Evolutionary conservation across 2,888 invertebrate species (phyloP).

Genomic region (Sericinus montela): DNA sequence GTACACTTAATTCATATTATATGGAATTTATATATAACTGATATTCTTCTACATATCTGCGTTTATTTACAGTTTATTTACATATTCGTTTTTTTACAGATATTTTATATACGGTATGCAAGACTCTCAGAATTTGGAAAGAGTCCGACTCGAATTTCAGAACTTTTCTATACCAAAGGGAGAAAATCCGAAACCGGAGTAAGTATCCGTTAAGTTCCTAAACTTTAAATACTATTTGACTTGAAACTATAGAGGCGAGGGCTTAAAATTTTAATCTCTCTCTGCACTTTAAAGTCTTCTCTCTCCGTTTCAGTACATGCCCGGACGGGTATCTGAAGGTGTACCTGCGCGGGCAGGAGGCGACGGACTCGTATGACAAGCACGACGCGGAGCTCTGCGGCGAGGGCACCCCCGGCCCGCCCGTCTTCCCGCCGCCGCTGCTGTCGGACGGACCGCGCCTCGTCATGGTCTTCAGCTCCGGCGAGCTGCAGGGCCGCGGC

Average conservation of each 20-base stretch:
- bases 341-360: conserved; percentile 95
- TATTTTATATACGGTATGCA: conserved; percentile 99
- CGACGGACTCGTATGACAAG: conserved; percentile 94
- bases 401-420: conserved; percentile 60
- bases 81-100: conserved; percentile 52
- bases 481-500: conserved; percentile 92
- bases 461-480: conserved; percentile 97
- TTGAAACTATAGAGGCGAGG: no score
- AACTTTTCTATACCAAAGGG: conserved; percentile 95
- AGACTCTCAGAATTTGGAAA: conserved; percentile 96
- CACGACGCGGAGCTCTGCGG: conserved; percentile 97
- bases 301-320: conserved; percentile 81
- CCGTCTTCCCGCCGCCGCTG: conserved; percentile 86
- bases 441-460: conserved; percentile 95
- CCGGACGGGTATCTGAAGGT: conserved; percentile 94
- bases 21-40: no score
- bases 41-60: no score
- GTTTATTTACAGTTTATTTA: not conserved
- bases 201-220: conserved; percentile 55
- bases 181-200: conserved; percentile 87
- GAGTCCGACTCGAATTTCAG: conserved; percentile 92
- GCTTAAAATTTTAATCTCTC: no score
- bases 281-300: no score
- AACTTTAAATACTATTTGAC: no score
- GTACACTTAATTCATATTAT: no score